Base-by-base conservation (phyloP, 2,113 vertebrate genomes). In the Calyptomena viridis region DNA sequence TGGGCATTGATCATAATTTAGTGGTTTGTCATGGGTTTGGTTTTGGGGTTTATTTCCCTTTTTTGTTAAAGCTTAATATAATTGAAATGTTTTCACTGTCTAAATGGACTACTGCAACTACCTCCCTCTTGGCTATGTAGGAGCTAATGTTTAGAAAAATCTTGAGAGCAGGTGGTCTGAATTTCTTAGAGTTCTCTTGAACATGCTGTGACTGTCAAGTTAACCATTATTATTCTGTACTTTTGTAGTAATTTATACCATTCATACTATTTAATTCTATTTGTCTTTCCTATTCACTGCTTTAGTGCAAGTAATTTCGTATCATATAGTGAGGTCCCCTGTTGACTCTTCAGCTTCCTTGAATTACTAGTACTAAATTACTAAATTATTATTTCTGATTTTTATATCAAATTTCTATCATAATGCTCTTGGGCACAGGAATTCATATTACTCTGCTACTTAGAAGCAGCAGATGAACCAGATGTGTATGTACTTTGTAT, bases 311-410 rank as follows among this genome's bases (percentile, higher is more conserved):
- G 14, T 21, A 66, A 76, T 80, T 62, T 37, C 6, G 16, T n/a
- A 67, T 60, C 0, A 2, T 33, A 33, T 5, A 35, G 14, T 27
- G 17, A 9, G 14, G 1, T 3, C 37, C 17, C 27, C 17, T 33
- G 16, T 0, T 87, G 58, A 40, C 33, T 50, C 12, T 69, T 75
- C 12, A 39, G 14, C 75, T 80, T 12, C 20, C 20, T 84, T 47
- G 42, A 71, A 64, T 64, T 64, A 64, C 39, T 21, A 39, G 12
- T 37, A 37, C 15, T 60, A 27, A 60, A 40, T 40, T 40, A 63
- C 27, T 63, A 30, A 60, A 81, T 67, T 62, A 47, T 10, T 52
- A n/a, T 56, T 50, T 77, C 47, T 67, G 22, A 31, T 80, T 84
- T 62, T 67, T 8, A 37, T 88, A 84, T 17, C 20, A 17, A 73